Evolutionary conservation across 2,113 vertebrate species (phyloP).

Genomic region (Progne subis): DNA sequence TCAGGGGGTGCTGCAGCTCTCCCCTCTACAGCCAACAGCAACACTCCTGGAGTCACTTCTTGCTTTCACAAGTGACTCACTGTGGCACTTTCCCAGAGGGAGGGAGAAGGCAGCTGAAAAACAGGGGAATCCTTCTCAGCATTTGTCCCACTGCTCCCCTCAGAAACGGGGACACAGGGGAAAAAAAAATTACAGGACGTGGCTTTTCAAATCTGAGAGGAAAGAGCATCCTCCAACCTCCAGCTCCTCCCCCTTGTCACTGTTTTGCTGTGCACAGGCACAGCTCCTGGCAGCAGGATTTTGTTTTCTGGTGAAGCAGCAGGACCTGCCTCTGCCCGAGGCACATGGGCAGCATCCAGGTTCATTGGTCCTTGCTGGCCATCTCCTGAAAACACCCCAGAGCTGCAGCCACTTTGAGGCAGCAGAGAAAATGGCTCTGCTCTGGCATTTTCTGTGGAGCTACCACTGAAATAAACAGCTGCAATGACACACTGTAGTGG

Average conservation of each 20-base stretch:
- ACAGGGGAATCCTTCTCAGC: not conserved
- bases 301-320: not conserved
- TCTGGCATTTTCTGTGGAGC: constrained; percentile 23
- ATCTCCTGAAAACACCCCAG: not conserved
- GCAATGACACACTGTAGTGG: constrained; percentile 62
- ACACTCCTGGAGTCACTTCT: not conserved
- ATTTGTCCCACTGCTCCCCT: not conserved
- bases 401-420: not conserved
- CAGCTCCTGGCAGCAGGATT: not conserved
- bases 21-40: not conserved
- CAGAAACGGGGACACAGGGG: not conserved
- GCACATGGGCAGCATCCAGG: not conserved
- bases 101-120: not conserved
- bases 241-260: not conserved
- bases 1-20: not conserved
- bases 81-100: not conserved
- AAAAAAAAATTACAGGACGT: not conserved
- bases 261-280: not conserved
- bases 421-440: not conserved
- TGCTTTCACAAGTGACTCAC: not conserved
- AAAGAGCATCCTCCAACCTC: not conserved
- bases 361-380: not conserved
- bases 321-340: not conserved
- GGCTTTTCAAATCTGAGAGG: not conserved
- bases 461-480: constrained; percentile 60